phyloP scores from a whole-genome alignment of 2,888 invertebrate species.

The Eristalis intricaria region DNA sequence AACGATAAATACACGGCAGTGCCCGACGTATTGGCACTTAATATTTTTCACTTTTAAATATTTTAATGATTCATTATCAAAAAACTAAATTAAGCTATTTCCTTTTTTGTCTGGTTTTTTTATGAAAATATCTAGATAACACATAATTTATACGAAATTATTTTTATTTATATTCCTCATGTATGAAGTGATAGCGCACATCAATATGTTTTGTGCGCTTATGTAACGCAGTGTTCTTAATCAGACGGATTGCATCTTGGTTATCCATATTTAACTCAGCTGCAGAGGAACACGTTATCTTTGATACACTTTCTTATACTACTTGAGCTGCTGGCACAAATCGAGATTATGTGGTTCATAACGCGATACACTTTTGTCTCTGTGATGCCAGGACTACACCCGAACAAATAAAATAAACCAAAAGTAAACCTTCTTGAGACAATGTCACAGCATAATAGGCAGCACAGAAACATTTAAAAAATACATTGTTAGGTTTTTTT shows the following conservation, averaged over 20 bases:
- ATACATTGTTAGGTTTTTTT: neutral
- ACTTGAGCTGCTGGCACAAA: neutral
- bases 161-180: neutral
- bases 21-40: too few species aligned
- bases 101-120: neutral
- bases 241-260: constrained; percentile 71
- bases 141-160: neutral
- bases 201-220: constrained; percentile 73
- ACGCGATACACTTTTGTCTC: neutral
- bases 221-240: constrained; percentile 73
- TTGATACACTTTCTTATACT: constrained; percentile 9
- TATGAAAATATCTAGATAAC: constrained; percentile 1
- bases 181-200: constrained; percentile 23
- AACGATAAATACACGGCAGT: too few species aligned
- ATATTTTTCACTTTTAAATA: too few species aligned
- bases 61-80: too few species aligned
- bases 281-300: neutral
- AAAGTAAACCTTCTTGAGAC: neutral
- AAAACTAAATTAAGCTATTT: neutral
- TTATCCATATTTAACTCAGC: constrained; percentile 69
- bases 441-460: constrained; percentile 34
- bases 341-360: too few species aligned
- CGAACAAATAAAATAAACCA: constrained; percentile 22
- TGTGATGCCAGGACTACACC: neutral
- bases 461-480: constrained; percentile 27